Conservation (phyloP, 92 coral and sea anemone species). For the Scolanthus callimorphus region DNA sequence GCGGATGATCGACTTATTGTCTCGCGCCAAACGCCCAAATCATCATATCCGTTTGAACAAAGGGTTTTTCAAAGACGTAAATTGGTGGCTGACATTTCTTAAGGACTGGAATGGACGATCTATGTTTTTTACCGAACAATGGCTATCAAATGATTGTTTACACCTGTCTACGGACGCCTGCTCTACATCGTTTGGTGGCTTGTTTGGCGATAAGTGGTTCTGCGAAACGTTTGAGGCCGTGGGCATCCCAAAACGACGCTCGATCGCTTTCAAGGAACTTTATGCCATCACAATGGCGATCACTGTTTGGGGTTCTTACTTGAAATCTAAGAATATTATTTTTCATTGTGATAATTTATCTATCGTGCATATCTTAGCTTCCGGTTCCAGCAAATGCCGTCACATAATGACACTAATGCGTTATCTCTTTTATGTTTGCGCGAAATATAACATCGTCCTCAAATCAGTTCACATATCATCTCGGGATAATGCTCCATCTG, state of each 20-base stretch:
- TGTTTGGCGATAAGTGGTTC: slow-evolving; percentile 27
- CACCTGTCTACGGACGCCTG: slow-evolving; percentile 49
- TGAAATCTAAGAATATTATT: slow-evolving; percentile 8
- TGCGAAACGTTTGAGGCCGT: slow-evolving; percentile 17
- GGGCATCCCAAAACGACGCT: slow-evolving; percentile 6
- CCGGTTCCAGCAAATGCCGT: slow-evolving; percentile 24
- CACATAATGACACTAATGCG: slow-evolving; percentile 18
- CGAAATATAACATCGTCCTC: slow-evolving; percentile 22
- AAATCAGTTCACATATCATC: slow-evolving; percentile 31
- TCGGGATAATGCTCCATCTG: slow-evolving; percentile 18
- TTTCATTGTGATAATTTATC: slow-evolving; percentile 6
- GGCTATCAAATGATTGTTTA: slow-evolving; percentile 19
- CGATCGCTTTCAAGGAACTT: slow-evolving; percentile 16
- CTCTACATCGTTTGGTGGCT: slow-evolving; percentile 29
- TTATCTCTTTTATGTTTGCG: slow-evolving; percentile 6
- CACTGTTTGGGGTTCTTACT: slow-evolving; percentile 7
- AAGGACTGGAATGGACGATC: slow-evolving; percentile 45
- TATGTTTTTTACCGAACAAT: slow-evolving; percentile 27
- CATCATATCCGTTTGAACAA: slow-evolving; percentile 40
- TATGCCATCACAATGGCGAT: slow-evolving; percentile 14
- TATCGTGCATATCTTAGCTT: slow-evolving; percentile 11
- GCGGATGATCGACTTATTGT: slow-evolving; percentile 44
- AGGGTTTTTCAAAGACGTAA: slow-evolving; percentile 27
- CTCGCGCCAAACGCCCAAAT: slow-evolving; percentile 14
- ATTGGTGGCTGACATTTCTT: slow-evolving; percentile 51